Conservation (phyloP, 1,140 invertebrate species). For the Penaeus vannamei region DNA sequence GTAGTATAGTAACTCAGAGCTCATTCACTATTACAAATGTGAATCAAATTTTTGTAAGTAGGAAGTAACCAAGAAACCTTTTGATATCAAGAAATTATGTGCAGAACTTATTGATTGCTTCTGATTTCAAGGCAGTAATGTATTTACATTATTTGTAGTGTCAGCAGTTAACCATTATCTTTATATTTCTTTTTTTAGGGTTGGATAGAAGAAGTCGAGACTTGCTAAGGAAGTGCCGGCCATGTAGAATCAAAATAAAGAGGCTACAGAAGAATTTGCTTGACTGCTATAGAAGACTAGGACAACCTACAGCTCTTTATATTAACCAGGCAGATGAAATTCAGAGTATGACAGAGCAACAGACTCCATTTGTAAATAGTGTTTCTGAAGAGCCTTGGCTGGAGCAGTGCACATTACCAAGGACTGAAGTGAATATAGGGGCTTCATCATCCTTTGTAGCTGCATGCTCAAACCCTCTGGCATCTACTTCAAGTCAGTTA, state of each 20-base stretch:
- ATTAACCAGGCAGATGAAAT: slow-evolving; percentile 52
- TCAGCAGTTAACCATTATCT: not conserved
- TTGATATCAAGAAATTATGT: no score
- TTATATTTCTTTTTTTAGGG: slow-evolving; percentile 35
- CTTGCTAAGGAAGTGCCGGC: slow-evolving; percentile 47
- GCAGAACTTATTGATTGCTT: not conserved
- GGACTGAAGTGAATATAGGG: no score
- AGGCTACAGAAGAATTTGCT: slow-evolving; percentile 49
- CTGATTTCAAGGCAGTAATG: not conserved
- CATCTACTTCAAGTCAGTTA: no score
- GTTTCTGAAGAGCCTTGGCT: not conserved
- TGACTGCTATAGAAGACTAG: slow-evolving; percentile 31
- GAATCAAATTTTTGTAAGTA: no score
- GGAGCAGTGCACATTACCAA: no score
- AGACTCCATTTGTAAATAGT: not conserved
- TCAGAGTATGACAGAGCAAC: not conserved
- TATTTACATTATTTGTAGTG: no score
- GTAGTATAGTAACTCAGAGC: no score
- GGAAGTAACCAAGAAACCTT: no score
- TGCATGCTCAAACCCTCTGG: no score
- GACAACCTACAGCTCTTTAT: slow-evolving; percentile 43
- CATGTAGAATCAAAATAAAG: slow-evolving; percentile 32
- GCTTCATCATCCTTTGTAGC: no score
- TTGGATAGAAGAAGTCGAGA: slow-evolving; percentile 43
- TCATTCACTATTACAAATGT: no score